Evolutionary conservation across 2,797 vertebrate species (phyloP).

Genomic region (Cossypha dichroa): DNA sequence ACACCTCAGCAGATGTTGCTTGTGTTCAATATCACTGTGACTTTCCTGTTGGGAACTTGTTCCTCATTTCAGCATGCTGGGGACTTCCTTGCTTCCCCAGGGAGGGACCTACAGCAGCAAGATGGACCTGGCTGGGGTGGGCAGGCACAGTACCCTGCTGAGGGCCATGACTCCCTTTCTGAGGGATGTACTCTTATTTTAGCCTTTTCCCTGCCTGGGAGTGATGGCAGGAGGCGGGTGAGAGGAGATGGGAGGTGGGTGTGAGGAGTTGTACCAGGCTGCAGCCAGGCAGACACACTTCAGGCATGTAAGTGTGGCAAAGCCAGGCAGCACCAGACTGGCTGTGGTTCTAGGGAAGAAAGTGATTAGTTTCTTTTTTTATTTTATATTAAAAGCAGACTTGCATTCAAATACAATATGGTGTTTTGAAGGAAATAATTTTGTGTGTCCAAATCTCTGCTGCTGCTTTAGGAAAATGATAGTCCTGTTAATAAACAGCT

Average conservation of each 20-base stretch:
- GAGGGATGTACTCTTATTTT: background rate
- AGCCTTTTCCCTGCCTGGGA: background rate
- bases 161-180: fast-evolving
- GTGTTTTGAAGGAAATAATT: background rate
- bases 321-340: background rate
- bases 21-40: fast-evolving
- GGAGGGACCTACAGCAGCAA: fast-evolving
- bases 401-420: background rate
- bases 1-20: fast-evolving
- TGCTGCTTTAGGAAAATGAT: background rate
- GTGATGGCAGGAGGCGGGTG: background rate
- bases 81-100: background rate
- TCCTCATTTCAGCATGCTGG: fast-evolving
- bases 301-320: fast-evolving
- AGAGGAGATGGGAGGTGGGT: background rate
- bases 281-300: fast-evolving
- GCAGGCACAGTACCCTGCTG: background rate
- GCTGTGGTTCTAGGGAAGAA: background rate
- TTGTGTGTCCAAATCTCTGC: background rate
- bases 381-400: background rate
- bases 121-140: too few relatives aligned
- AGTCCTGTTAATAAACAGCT: background rate
- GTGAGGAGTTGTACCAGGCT: fast-evolving
- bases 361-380: background rate
- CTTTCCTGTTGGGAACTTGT: background rate